phyloP scores from a whole-genome alignment of 2,113 vertebrate species.

The Muntiacus reevesi region DNA sequence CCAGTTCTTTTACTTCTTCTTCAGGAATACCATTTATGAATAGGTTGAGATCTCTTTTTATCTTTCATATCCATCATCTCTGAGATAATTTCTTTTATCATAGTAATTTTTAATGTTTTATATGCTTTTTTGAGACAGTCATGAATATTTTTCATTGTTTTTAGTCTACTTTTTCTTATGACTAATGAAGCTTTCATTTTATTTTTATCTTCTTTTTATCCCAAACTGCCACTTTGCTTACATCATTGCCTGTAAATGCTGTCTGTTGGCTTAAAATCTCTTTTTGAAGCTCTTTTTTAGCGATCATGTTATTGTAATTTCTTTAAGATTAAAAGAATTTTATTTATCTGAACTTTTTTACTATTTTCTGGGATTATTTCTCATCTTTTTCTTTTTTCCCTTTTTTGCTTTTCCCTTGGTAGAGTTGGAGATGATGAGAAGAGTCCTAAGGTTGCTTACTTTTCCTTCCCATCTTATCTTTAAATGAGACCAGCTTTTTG shows the following conservation, averaged over 20 bases:
- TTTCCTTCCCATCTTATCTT: neutral
- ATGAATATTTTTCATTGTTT: neutral
- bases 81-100: neutral
- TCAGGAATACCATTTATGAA: neutral
- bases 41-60: neutral
- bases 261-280: neutral
- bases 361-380: neutral
- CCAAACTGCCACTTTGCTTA: neutral
- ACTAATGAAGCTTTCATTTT: neutral
- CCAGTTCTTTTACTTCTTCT: neutral
- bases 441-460: neutral
- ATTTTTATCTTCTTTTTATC: neutral
- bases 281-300: neutral
- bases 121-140: neutral
- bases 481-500: neutral
- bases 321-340: neutral
- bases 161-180: neutral
- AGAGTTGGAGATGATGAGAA: neutral
- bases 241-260: neutral
- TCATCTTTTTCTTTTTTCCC: neutral
- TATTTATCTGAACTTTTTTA: neutral
- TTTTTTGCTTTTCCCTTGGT: neutral
- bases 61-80: neutral
- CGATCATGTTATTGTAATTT: neutral
- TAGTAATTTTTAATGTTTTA: neutral